Conservation (phyloP, 1,140 invertebrate genomes). For the Zeugodacus cucurbitae region DNA sequence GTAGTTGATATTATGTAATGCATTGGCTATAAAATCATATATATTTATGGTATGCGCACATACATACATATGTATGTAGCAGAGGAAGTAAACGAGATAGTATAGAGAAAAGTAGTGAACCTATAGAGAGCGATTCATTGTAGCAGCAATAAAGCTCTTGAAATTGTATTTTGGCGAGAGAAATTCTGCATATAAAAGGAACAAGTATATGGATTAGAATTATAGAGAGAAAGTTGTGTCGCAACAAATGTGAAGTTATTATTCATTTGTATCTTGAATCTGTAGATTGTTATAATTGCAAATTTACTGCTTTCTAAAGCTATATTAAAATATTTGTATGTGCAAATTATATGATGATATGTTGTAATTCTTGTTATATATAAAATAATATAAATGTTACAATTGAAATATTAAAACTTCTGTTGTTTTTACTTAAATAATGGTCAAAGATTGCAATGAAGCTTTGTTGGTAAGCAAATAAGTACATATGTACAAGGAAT, state of each 20-base stretch:
- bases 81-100: background rate
- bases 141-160: background rate
- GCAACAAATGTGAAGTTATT: background rate
- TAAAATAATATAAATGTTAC: background rate
- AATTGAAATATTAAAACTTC: background rate
- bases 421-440: background rate
- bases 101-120: background rate
- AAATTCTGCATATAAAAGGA: background rate
- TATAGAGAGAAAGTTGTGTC: background rate
- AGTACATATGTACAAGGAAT: no score
- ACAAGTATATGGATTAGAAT: background rate
- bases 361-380: background rate
- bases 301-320: background rate
- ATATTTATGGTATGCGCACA: background rate
- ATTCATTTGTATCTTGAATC: background rate
- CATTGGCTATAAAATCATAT: background rate
- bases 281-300: background rate
- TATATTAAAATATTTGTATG: background rate
- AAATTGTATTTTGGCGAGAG: background rate
- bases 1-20: conserved; percentile 14
- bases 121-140: background rate
- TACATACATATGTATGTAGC: background rate
- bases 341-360: background rate
- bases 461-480: no score
- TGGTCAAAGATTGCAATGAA: background rate